Evolutionary conservation across 2,888 invertebrate genomes (phyloP).

Genomic region (Catotricha subobsoleta): DNA sequence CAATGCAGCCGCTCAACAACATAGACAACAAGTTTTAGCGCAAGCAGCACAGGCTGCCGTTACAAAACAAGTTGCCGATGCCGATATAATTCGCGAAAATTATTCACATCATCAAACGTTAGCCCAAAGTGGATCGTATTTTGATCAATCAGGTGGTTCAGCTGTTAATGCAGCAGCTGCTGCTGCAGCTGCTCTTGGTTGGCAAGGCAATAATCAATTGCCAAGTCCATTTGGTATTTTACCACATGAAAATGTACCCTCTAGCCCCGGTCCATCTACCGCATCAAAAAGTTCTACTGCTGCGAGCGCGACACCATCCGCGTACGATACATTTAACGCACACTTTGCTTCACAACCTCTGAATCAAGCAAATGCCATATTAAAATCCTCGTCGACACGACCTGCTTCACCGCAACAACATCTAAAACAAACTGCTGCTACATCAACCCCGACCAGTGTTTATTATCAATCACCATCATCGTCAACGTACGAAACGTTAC

Average conservation of each 20-base stretch:
- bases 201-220: conserved; percentile 54
- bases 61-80: conserved; percentile 37
- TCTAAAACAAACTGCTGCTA: not conserved
- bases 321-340: conserved; percentile 51
- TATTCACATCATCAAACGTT: conserved; percentile 37
- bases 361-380: conserved; percentile 7
- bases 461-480: conserved; percentile 3
- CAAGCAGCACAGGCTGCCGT: conserved; percentile 30
- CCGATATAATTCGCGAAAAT: conserved; percentile 38
- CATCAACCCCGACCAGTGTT: conserved; percentile 4
- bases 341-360: conserved; percentile 36
- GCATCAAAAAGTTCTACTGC: conserved; percentile 39
- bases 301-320: conserved; percentile 26
- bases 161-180: not conserved
- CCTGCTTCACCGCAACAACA: conserved; percentile 34
- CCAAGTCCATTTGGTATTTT: conserved; percentile 60
- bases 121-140: conserved; percentile 42
- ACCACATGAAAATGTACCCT: conserved; percentile 59
- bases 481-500: conserved; percentile 1
- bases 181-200: conserved; percentile 32
- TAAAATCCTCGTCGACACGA: conserved; percentile 6
- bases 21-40: conserved; percentile 39
- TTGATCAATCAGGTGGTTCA: conserved; percentile 42
- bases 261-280: conserved; percentile 38
- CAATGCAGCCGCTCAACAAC: conserved; percentile 43